phyloP scores from a whole-genome alignment of 2,797 vertebrate species.

The Artibeus jamaicensis region DNA sequence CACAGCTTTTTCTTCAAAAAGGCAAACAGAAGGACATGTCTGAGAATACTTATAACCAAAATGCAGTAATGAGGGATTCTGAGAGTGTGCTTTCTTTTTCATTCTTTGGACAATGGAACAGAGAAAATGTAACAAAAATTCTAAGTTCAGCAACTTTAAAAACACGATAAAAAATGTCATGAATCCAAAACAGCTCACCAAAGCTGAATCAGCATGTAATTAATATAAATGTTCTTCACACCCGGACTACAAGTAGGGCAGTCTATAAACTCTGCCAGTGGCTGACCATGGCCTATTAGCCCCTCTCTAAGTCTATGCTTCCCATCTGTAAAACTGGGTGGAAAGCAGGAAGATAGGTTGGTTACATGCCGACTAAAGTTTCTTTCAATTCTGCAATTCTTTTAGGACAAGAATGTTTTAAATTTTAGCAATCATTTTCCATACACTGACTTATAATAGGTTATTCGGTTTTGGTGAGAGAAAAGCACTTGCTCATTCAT shows the following conservation, averaged over 20 bases:
- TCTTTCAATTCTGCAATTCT: conserved; percentile 24
- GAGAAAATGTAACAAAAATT: not conserved
- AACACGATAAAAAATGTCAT: not conserved
- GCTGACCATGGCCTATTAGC: not conserved
- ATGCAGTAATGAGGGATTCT: not conserved
- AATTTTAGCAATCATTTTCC: not conserved
- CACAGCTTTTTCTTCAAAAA: not conserved
- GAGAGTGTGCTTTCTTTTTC: not conserved
- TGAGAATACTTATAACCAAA: not conserved
- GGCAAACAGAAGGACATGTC: not conserved
- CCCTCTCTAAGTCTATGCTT: not conserved
- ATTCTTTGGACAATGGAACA: not conserved
- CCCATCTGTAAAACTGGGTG: not conserved
- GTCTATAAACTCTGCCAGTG: not conserved
- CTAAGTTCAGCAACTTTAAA: not conserved
- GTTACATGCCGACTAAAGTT: conserved; percentile 1
- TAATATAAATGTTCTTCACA: not conserved
- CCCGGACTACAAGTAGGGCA: not conserved
- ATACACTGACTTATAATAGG: not conserved
- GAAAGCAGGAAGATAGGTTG: not conserved
- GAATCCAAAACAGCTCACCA: not conserved
- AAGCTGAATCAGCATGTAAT: not conserved
- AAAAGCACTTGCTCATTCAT: not conserved
- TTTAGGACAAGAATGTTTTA: not conserved
- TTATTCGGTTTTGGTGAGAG: not conserved